phyloP scores from a whole-genome alignment of 2,888 invertebrate genomes.

The Microctonus hyperodae region DNA sequence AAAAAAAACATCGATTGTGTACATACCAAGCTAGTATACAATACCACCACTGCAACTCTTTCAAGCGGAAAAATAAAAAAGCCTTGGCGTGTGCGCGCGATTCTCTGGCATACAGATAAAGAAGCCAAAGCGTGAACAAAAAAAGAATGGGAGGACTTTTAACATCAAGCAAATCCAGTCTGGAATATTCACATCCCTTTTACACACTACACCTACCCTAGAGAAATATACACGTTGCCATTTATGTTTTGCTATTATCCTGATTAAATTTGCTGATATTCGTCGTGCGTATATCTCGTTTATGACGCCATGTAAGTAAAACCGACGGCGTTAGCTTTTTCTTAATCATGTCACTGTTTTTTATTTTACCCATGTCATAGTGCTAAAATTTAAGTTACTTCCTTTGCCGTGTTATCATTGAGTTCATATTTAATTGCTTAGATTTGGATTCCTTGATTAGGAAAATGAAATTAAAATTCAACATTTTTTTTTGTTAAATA shows the following conservation, averaged over 20 bases:
- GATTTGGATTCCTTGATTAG: too few species aligned
- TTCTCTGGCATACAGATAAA: slow-evolving; percentile 8
- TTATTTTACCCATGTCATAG: background rate
- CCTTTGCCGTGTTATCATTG: too few species aligned
- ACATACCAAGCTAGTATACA: slow-evolving; percentile 8
- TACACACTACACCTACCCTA: background rate
- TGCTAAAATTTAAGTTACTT: background rate
- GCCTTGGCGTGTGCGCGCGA: background rate
- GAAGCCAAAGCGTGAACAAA: slow-evolving; percentile 26
- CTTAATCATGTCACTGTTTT: slow-evolving; percentile 19
- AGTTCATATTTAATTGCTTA: too few species aligned
- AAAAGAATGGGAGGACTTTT: background rate
- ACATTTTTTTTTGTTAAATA: too few species aligned
- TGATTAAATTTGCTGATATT: slow-evolving; percentile 54
- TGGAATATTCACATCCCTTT: background rate
- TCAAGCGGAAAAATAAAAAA: background rate
- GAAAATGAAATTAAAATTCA: too few species aligned
- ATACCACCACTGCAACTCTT: background rate
- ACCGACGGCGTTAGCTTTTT: slow-evolving; percentile 22
- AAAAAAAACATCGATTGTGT: slow-evolving; percentile 25
- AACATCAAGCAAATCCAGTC: background rate
- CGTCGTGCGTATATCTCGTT: slow-evolving; percentile 31
- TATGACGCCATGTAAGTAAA: background rate
- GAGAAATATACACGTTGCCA: slow-evolving; percentile 22
- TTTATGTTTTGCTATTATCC: slow-evolving; percentile 51